phyloP scores from a whole-genome alignment of 2,888 invertebrate genomes.

The Andricus curvator region DNA sequence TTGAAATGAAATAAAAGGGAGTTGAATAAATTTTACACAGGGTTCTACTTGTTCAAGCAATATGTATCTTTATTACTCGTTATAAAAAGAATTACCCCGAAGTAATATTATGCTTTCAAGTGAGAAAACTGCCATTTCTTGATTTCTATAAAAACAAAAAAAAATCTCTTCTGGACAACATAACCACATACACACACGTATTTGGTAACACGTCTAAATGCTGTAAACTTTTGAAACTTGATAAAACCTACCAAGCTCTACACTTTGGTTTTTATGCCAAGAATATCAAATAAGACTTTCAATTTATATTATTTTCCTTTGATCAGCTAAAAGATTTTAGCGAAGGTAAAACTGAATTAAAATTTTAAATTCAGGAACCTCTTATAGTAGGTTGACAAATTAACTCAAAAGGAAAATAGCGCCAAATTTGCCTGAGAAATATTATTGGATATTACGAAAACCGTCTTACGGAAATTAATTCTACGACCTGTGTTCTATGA shows the following conservation, averaged over 20 bases:
- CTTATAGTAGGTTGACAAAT: background rate
- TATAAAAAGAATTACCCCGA: background rate
- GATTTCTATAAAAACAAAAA: background rate
- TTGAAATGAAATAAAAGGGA: background rate
- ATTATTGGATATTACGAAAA: background rate
- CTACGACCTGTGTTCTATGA: slow-evolving; percentile 2
- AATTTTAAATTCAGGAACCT: background rate
- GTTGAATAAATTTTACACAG: background rate
- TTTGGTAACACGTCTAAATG: slow-evolving; percentile 14
- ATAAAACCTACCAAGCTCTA: slow-evolving; percentile 5
- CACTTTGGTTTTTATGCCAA: background rate
- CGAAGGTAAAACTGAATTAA: slow-evolving; percentile 2
- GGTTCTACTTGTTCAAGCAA: background rate
- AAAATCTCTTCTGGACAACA: background rate
- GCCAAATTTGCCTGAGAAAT: background rate
- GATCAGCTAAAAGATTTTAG: background rate
- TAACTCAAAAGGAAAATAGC: background rate
- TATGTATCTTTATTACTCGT: background rate
- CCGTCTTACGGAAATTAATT: background rate
- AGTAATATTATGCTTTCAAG: background rate
- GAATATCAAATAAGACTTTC: slow-evolving; percentile 3
- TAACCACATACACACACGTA: slow-evolving; percentile 20
- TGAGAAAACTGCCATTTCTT: background rate
- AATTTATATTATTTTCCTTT: background rate
- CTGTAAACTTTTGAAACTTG: background rate